Evolutionary conservation across 1,140 invertebrate species (phyloP).

Genomic region (Dendroctonus valens): DNA sequence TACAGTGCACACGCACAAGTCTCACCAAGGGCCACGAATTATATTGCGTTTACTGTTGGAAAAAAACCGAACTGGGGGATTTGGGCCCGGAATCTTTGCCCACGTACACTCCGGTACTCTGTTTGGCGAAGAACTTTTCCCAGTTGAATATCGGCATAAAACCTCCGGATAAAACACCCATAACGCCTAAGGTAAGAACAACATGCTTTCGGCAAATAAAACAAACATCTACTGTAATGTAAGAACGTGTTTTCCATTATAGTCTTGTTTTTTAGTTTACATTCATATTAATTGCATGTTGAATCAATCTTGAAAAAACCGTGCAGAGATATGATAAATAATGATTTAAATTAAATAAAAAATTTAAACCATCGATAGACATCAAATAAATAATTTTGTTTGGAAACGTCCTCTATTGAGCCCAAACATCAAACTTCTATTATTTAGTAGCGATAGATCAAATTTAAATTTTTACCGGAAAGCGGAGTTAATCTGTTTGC

Average conservation of each 20-base stretch:
- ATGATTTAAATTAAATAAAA: too few species aligned
- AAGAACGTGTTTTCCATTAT: neutral
- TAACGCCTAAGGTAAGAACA: conserved; percentile 21
- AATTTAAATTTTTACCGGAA: too few species aligned
- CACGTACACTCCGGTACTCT: conserved; percentile 63
- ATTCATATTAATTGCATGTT: conserved; percentile 2
- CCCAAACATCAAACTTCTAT: too few species aligned
- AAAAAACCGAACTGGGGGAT: conserved; percentile 61
- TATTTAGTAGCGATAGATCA: too few species aligned
- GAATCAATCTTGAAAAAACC: too few species aligned
- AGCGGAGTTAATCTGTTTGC: too few species aligned
- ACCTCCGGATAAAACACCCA: conserved; percentile 47
- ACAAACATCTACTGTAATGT: neutral
- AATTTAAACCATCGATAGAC: too few species aligned
- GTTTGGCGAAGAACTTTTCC: conserved; percentile 60
- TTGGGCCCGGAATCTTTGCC: conserved; percentile 64
- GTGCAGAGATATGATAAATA: too few species aligned
- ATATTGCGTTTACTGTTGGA: conserved; percentile 69
- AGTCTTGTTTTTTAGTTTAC: neutral
- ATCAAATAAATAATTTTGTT: too few species aligned
- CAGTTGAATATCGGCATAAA: conserved; percentile 55
- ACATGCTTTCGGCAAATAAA: neutral
- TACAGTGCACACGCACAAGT: conserved; percentile 67
- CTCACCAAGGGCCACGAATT: conserved; percentile 63
- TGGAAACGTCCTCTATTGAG: too few species aligned